These are phyloP conservation scores for Junonia oenone DNA, from an alignment of 2,888 invertebrate genomes.

Conservation along the genomic window DNA sequence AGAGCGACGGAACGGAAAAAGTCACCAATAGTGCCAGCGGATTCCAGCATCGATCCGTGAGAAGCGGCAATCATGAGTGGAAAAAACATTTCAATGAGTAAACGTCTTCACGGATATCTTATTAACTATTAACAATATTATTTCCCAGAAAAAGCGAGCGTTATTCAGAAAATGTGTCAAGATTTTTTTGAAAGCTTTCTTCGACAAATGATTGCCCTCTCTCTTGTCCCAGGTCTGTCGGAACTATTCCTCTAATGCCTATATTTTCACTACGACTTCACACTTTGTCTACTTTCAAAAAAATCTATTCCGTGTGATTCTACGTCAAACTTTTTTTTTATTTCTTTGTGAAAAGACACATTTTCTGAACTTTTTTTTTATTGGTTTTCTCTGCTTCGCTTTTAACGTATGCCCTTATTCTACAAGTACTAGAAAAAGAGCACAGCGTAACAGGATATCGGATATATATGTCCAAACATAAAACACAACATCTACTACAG, in stretches of 20 bases:
- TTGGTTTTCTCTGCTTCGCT: conserved; percentile 44
- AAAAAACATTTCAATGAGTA: conserved; percentile 76
- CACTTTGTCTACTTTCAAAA: conserved; percentile 80
- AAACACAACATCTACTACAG: conserved; percentile 55
- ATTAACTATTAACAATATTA: conserved; percentile 8
- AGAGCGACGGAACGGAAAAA: conserved; percentile 39
- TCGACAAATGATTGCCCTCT: conserved; percentile 76
- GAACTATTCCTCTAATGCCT: conserved; percentile 49
- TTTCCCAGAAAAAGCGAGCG: conserved; percentile 49
- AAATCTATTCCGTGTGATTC: conserved; percentile 76
- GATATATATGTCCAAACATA: conserved; percentile 40
- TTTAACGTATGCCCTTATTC: conserved; percentile 40
- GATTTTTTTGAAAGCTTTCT: conserved; percentile 79
- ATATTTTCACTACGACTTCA: conserved; percentile 66
- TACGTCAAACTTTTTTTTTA: conserved; percentile 77
- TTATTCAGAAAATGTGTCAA: conserved; percentile 86
- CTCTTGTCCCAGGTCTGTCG: conserved; percentile 44
- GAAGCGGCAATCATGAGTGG: conserved; percentile 80
- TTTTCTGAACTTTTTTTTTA: conserved; percentile 85
- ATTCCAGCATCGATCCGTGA: conserved; percentile 68
- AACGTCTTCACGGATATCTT: conserved; percentile 39
- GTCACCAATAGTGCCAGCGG: conserved; percentile 76
- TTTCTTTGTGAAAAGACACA: conserved; percentile 85
- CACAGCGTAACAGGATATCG: conserved; percentile 38
- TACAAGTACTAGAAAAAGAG: conserved; percentile 37